Evolutionary conservation across 2,888 invertebrate genomes (phyloP).

Genomic region (Parasteatoda lunata): DNA sequence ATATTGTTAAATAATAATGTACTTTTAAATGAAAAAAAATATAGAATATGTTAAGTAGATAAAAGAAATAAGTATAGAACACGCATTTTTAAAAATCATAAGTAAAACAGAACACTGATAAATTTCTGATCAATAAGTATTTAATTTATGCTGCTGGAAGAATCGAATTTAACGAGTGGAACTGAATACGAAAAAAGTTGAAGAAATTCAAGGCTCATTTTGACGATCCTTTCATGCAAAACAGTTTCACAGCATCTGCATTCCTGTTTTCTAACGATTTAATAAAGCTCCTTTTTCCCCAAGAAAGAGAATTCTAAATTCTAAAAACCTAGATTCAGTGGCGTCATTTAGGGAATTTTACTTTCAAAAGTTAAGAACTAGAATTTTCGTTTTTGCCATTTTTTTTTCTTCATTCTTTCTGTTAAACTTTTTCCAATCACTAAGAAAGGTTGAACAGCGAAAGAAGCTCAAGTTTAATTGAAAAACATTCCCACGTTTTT

Average conservation of each 20-base stretch:
- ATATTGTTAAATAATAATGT: too few relatives aligned
- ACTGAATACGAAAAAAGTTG: constrained; percentile 11
- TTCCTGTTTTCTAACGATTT: constrained; percentile 58
- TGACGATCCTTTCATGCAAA: constrained; percentile 55
- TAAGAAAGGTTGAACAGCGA: neutral
- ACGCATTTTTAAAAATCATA: too few relatives aligned
- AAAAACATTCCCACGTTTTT: constrained; percentile 5
- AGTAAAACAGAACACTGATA: neutral
- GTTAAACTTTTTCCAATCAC: constrained; percentile 21
- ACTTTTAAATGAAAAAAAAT: too few relatives aligned
- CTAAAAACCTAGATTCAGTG: constrained; percentile 19
- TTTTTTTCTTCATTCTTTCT: constrained; percentile 11
- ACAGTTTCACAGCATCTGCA: constrained; percentile 27
- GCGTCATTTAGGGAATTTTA: constrained; percentile 41
- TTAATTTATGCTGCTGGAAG: constrained; percentile 45
- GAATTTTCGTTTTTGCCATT: constrained; percentile 27
- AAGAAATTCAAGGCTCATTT: constrained; percentile 21
- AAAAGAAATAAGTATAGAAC: too few relatives aligned
- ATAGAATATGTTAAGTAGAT: too few relatives aligned
- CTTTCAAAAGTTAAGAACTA: constrained; percentile 32
- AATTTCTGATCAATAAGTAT: constrained; percentile 17
- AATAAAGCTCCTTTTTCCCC: constrained; percentile 40
- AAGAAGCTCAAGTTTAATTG: constrained; percentile 6
- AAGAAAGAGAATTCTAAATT: constrained; percentile 31
- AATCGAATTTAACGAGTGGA: constrained; percentile 18